phyloP scores from a whole-genome alignment of 2,113 vertebrate species.

The Pteruthius melanotis region DNA sequence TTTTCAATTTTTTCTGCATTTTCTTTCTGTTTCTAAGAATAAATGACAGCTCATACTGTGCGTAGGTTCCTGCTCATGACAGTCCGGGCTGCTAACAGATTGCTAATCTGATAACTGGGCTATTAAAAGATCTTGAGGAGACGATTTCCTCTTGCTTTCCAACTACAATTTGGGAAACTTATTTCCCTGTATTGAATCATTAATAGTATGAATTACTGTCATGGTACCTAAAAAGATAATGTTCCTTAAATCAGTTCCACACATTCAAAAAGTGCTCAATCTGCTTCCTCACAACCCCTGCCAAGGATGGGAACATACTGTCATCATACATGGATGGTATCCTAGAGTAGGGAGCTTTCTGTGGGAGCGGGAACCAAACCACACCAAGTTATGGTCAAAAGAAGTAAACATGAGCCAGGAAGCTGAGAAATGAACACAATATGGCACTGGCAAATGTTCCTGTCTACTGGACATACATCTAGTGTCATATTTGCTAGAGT shows the following conservation, averaged over 20 bases:
- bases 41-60: slow-evolving; percentile 68
- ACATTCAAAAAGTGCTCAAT: not conserved
- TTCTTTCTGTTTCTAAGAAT: slow-evolving; percentile 63
- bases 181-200: slow-evolving; percentile 1
- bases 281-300: not conserved
- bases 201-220: not conserved
- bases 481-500: not conserved
- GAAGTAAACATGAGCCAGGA: not conserved
- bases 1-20: not conserved
- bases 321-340: not conserved
- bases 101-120: slow-evolving; percentile 65
- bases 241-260: not conserved
- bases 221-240: not conserved
- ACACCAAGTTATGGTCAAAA: not conserved
- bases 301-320: not conserved
- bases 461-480: not conserved
- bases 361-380: not conserved
- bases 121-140: slow-evolving; percentile 66
- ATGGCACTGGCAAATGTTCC: not conserved
- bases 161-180: not conserved
- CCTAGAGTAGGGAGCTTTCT: not conserved
- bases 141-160: slow-evolving; percentile 24
- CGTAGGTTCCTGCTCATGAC: slow-evolving; percentile 64
- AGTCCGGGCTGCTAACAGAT: slow-evolving; percentile 68
- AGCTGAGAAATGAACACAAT: not conserved